Evolutionary conservation across 2,888 invertebrate species (phyloP), one percentile per base, ranked within the genome.

Genomic region (Trilocha varians): DNA sequence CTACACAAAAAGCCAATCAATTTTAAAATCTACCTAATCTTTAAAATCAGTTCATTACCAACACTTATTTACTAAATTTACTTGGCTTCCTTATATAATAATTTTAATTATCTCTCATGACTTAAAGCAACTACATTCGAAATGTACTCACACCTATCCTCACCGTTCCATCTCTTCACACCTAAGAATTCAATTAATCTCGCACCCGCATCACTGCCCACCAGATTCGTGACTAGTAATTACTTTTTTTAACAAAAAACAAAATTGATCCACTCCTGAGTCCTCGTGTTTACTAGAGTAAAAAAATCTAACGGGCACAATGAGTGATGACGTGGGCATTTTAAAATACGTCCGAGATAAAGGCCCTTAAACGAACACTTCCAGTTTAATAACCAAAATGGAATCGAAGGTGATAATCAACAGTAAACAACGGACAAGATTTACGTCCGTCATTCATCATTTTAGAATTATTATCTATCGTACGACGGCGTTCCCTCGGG

Each of bases 141-240:
- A 67, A 70, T 65, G 62, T 60, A 54, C 57, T 57, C 59, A 53
- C 56, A 55, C 56, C 63, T 57, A 53, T 57, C 59, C 60, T 57
- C 53, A 43, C 55, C 42, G 50, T 49, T 50, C 47, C 62, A 61
- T 65, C 70, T 70, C 68, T 79, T 82, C 74, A 76, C 78, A 79
- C 78, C 77, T 77, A 75, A 78, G 78, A 80, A 84, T 84, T 84
- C 82, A 84, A 84, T 84, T 83, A 82, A 80, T 78, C 74, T 74
- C 51, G 64, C 71, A 69, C 70, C 70, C 72, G 73, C 67, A 60
- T 55, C 66, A 65, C 64, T 62, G 66, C 55, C 66, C 65, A 55
- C 58, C 52, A 60, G 68, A 69, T 68, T 79, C 82, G 80, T 82
- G 83, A 78, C 78, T 74, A 36, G 77, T 78, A 76, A 80, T 80